Evolutionary conservation across 1,140 invertebrate species (phyloP).

Genomic region (Rhagoletis zephyria): DNA sequence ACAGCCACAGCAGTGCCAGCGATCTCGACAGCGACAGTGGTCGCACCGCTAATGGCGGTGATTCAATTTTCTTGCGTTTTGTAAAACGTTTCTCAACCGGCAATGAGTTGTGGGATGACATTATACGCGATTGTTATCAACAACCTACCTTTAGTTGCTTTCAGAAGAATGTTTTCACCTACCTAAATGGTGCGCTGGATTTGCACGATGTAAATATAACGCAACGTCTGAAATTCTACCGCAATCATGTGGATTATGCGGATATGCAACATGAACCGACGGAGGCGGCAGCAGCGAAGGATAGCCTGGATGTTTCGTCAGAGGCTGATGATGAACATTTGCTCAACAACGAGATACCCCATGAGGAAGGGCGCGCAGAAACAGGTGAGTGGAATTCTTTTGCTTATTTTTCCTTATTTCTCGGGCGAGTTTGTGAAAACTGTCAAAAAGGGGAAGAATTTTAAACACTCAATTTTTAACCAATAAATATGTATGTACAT

Average conservation of each 20-base stretch:
- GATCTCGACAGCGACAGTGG: background rate
- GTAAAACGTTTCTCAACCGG: constrained; percentile 75
- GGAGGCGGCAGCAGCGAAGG: constrained; percentile 59
- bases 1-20: background rate
- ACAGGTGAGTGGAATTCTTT: background rate
- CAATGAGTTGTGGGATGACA: constrained; percentile 81
- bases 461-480: no score
- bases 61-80: constrained; percentile 65
- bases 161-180: constrained; percentile 82
- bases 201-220: constrained; percentile 80
- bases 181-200: constrained; percentile 79
- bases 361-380: background rate
- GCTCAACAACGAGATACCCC: constrained; percentile 1
- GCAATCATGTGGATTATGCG: constrained; percentile 78
- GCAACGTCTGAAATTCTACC: constrained; percentile 80
- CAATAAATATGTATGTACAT: no score
- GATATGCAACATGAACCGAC: constrained; percentile 72
- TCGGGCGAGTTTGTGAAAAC: no score
- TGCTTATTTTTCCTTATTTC: no score
- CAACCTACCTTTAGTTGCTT: constrained; percentile 81
- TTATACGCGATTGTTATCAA: constrained; percentile 80
- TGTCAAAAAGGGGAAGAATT: no score
- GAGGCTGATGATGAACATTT: background rate
- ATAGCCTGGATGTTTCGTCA: background rate
- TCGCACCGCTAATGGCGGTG: constrained; percentile 9